Evolutionary conservation across 2,113 vertebrate species (phyloP), one percentile per base, ranked within the genome.

Genomic region (Chloropsis cyanopogon): DNA sequence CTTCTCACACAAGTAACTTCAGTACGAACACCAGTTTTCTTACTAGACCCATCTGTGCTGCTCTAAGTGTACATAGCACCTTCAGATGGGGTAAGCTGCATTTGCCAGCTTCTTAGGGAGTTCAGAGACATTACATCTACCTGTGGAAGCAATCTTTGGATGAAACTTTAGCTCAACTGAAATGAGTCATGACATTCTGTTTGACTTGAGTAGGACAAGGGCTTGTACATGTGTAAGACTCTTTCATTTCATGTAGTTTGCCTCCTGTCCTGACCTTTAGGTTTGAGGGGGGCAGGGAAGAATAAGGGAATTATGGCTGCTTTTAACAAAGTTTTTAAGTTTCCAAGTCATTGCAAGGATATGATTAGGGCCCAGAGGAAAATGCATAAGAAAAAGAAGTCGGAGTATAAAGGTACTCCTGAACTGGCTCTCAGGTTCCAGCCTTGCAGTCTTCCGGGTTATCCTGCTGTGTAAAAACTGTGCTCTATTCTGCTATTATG

Each of bases 281-380:
- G 5, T 53, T 64, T 42, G 19, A 8, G 3, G 24, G 5, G 6
- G 2, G 1, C 2, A 4, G 13, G 9, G 3, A 22, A 64, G 6
- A 21, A 44, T 39, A 72, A 60, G 9, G 20, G 41, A 61, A 60
- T 60, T 86, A 39, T 10, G 6, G 2, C 2, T 53, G 12, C 11
- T 82, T 70, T 39, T 59, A n/a, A n/a, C 11, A 41, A 78, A 39
- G 18, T 14, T 78, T 71, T 66, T 35, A 75, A 33, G 9, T n/a
- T 92, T 88, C 25, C 3, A 31, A 6, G 42, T 33, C 4, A 80
- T 82, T 73, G 3, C 25, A 65, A 91, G 25, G 5, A 12, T 41
- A 56, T 37, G 8, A 42, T 4, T 52, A 23, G 11, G 18, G 9
- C 3, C 79, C n/a, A 76, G 33, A 56, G 22, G 9, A 22, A 70